Evolutionary conservation across 92 coral and sea anemone genomes (phyloP).

Genomic region (Galaxea fascicularis): DNA sequence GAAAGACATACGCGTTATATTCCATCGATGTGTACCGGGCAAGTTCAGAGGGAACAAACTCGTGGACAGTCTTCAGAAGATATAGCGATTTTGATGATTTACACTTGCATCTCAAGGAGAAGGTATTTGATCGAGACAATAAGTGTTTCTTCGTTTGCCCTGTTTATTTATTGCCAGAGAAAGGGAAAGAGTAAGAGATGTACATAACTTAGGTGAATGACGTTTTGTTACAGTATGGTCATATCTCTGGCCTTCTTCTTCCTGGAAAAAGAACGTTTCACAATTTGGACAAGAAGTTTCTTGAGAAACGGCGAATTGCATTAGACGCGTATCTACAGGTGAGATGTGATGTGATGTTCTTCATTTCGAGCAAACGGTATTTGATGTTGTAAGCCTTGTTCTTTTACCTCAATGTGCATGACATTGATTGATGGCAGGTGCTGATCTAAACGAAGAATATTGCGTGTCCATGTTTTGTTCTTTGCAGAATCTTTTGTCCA

Average conservation of each 20-base stretch:
- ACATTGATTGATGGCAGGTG: no score
- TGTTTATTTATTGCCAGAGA: background rate
- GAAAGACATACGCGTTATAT: constrained; percentile 87
- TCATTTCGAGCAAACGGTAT: background rate
- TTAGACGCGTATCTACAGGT: constrained; percentile 90
- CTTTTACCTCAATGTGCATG: background rate
- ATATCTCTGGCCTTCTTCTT: constrained; percentile 77
- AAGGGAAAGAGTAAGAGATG: no score
- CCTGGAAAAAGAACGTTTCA: constrained; percentile 95
- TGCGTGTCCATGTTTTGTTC: background rate
- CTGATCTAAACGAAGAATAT: background rate
- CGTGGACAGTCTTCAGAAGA: constrained; percentile 94
- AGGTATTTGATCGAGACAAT: constrained; percentile 49
- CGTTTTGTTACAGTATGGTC: constrained; percentile 70
- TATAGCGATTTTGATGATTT: constrained; percentile 99
- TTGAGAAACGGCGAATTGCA: constrained; percentile 92
- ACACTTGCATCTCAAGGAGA: constrained; percentile 90
- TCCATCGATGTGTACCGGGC: constrained; percentile 91
- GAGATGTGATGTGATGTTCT: background rate
- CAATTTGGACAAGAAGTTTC: constrained; percentile 92
- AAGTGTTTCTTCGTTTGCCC: background rate
- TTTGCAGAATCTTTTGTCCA: constrained; percentile 76
- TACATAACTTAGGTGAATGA: background rate
- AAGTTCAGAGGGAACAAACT: constrained; percentile 85
- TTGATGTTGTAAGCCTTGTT: background rate